Evolutionary conservation across 2,797 vertebrate genomes (phyloP).

Genomic region (Dendrocincla tyrannina): DNA sequence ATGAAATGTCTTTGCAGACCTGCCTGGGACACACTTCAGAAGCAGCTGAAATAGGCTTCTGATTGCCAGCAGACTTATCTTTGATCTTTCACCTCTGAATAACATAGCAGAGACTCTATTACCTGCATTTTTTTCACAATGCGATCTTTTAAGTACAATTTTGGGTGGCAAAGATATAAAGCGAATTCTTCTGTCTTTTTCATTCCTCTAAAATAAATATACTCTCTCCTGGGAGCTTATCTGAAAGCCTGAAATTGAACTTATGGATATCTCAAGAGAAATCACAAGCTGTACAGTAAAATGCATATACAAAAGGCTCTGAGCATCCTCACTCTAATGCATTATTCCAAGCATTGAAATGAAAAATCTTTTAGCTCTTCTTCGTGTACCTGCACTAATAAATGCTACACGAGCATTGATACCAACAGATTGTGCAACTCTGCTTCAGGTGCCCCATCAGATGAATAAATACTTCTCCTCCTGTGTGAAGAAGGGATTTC

Average conservation of each 20-base stretch:
- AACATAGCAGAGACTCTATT: neutral
- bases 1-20: neutral
- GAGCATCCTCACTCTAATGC: neutral
- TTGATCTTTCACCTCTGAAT: neutral
- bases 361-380: neutral
- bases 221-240: neutral
- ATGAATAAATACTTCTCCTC: neutral
- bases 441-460: neutral
- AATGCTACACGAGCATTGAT: neutral
- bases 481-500: neutral
- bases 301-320: neutral
- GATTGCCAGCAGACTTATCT: neutral
- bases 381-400: neutral
- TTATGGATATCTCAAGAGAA: neutral
- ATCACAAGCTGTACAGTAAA: neutral
- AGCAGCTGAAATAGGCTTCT: neutral
- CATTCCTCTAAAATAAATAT: neutral
- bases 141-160: neutral
- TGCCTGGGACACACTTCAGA: neutral
- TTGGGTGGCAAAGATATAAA: neutral
- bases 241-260: neutral
- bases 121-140: neutral
- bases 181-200: neutral
- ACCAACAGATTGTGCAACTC: neutral
- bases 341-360: neutral